phyloP scores from a whole-genome alignment of 2,797 vertebrate genomes.

The Prionace glauca region DNA sequence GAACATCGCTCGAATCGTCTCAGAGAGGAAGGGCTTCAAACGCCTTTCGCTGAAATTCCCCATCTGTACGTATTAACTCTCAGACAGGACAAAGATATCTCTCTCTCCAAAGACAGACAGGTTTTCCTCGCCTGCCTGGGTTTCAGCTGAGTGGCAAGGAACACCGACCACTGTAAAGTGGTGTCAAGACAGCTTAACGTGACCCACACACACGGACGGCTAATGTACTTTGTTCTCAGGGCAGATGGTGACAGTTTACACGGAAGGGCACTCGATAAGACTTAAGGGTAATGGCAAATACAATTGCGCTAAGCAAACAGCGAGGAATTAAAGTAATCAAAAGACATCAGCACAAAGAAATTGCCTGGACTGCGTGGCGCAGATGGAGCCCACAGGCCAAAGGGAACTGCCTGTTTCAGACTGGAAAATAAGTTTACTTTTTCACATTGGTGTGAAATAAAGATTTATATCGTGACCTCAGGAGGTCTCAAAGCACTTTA shows the following conservation, averaged over 20 bases:
- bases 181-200: background rate
- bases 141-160: background rate
- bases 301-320: background rate
- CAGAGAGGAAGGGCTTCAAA: background rate
- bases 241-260: background rate
- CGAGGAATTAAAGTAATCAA: background rate
- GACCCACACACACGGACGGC: background rate
- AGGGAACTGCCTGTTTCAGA: background rate
- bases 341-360: background rate
- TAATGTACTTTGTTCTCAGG: background rate
- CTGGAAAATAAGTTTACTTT: background rate
- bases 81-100: background rate
- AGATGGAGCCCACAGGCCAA: background rate
- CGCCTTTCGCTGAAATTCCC: background rate
- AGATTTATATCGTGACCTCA: background rate
- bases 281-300: background rate
- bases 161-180: background rate
- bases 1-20: background rate
- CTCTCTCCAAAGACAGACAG: background rate
- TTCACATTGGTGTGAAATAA: background rate
- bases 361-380: background rate
- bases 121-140: background rate
- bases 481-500: background rate
- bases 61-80: background rate
- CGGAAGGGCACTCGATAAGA: background rate